phyloP scores from a whole-genome alignment of 2,113 vertebrate species.

The Chionomys nivalis region DNA sequence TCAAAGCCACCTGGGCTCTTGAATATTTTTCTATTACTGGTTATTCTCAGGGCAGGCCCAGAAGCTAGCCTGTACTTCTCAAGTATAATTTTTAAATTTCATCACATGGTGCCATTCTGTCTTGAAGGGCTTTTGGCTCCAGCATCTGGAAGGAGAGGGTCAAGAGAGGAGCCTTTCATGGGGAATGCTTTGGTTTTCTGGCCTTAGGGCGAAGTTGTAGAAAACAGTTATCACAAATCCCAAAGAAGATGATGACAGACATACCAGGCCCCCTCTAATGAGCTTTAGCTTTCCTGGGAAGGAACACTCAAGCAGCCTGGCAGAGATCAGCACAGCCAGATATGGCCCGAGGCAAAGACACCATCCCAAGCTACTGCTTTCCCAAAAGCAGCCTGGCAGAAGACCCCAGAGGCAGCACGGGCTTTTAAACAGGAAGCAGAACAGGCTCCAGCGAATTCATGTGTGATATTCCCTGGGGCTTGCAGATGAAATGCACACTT shows the following conservation, averaged over 20 bases:
- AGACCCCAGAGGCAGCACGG: constrained; percentile 55
- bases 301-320: too few species aligned
- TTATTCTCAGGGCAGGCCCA: neutral
- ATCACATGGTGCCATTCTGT: neutral
- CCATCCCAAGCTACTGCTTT: neutral
- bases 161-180: neutral
- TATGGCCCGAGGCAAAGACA: neutral
- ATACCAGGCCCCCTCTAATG: too few species aligned
- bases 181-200: neutral
- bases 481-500: constrained; percentile 82
- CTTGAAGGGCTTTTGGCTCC: neutral
- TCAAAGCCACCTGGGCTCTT: neutral
- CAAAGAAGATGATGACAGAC: neutral
- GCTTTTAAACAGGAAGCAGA: constrained; percentile 64
- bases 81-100: neutral
- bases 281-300: neutral
- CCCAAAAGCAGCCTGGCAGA: constrained; percentile 64
- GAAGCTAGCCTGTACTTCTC: neutral
- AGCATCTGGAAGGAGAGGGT: neutral
- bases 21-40: neutral
- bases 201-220: neutral
- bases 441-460: constrained; percentile 73
- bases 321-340: constrained; percentile 48
- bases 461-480: constrained; percentile 76
- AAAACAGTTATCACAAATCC: neutral